Percentiles rank a stretch among this genome's conserved stretches.
Conservation (phyloP, 2,888 invertebrate species). For the Lysandra bellargus region DNA sequence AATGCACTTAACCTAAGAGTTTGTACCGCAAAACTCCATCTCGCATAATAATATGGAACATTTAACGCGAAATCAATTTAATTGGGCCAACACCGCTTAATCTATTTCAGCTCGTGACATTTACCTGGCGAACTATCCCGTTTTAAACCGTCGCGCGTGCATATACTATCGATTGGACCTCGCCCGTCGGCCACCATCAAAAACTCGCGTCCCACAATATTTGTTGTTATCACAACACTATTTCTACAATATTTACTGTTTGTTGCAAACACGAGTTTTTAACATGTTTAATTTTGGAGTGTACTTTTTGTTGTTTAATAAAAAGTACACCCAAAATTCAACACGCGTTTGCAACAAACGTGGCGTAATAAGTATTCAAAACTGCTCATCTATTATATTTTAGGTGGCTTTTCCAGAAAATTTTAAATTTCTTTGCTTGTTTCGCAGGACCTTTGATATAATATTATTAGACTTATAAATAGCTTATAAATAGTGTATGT, state of each 20-base stretch:
- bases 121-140: slow-evolving; percentile 23
- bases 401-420: too few species aligned
- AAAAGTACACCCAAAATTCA: too few species aligned
- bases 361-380: too few species aligned
- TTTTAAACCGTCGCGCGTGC: slow-evolving; percentile 31
- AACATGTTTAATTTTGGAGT: neutral
- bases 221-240: neutral
- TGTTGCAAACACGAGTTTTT: neutral
- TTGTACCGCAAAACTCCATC: neutral
- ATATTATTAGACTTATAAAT: too few species aligned
- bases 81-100: neutral
- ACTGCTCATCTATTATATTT: too few species aligned
- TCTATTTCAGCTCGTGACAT: slow-evolving; percentile 26
- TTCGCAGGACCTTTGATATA: too few species aligned
- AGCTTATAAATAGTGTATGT: too few species aligned
- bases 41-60: neutral
- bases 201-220: slow-evolving; percentile 17
- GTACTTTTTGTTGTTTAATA: neutral
- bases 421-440: too few species aligned
- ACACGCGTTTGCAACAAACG: too few species aligned
- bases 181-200: slow-evolving; percentile 29
- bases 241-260: slow-evolving; percentile 1
- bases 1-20: too few species aligned
- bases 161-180: slow-evolving; percentile 36
- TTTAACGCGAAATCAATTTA: slow-evolving; percentile 10